Base-by-base conservation (phyloP, 1,140 invertebrate species). In the Ephestia elutella region DNA sequence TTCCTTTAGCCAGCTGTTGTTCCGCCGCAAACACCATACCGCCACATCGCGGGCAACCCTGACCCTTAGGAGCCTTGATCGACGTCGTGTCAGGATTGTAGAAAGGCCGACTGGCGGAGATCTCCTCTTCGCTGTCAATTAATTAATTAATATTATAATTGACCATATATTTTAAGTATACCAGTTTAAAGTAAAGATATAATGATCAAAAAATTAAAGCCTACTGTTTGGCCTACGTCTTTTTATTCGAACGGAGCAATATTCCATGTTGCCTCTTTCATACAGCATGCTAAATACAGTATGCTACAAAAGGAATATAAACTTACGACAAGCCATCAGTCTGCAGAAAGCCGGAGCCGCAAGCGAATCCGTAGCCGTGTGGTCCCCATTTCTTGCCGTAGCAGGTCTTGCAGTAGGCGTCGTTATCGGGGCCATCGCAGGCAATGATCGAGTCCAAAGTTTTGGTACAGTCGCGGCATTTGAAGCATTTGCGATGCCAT, bases 401-500 rank as follows among this genome's bases (percentile, higher is more conserved):
- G 87, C 96, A 97, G 66, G 95, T 95, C 83, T 96, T 97, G 89
- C 97, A 99, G 89, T 97, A 99, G 50, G 99, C 93, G 66, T 98
- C 95, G 62, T 91, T 91, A 74, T 97, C 95, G 28, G 96, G 95
- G 21, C 96, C 96, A 78, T 97, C 96, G 79, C 96, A 96, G 66
- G 96, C 96, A 68, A 96, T 96, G 76, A 97, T 97, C 17, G 97
- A 98, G 80, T 98, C 96, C 54, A 98, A 90, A 18, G 95, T 96
- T 77, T 96, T 96, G 70, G 93, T 95, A 87, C 98, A 99, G 70
- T 96, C 95, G 82, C 91, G 93, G 87, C 98, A 99, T 86, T 98
- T 99, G 91, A 98, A 99, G 90, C 98, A 99, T 89, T 99, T 99
- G 90, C 98, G 93, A 91, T 96, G 98, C 97, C 96, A 99, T 89